Base-by-base conservation (phyloP, 1,140 invertebrate species). In the Eurosta solidaginis region DNA sequence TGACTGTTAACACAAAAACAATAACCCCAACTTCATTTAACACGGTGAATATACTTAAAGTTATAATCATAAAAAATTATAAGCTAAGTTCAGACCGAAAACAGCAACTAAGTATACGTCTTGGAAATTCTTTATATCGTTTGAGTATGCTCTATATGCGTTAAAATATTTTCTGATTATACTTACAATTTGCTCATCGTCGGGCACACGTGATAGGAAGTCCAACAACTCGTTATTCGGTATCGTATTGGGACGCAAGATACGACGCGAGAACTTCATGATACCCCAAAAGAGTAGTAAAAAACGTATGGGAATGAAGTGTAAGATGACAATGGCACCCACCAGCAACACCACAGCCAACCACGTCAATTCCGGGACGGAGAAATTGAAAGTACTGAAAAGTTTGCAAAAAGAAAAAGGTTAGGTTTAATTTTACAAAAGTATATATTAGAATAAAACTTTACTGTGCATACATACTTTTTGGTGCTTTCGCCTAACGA, bases 171-270 rank as follows among this genome's bases (percentile, higher is more conserved):
- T 52, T 75, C 10, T 50, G 47, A 45, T 54, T 12, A n/a, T 87
- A 90, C 92, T 93, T 88, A 96, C 93, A 88, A 98, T 90, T 89
- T 96, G 94, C 88, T 96, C 95, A 87, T 98, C 95, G 87, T 98
- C 97, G 25, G 98, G 98, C 76, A 99, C 96, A 80, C 98, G 90
- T 0, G 97, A 98, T 77, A 99, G 89, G 82, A 98, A 93, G 90
- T 99, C 98, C 77, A 99, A 89, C 22, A 99, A 88, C 91, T 99
- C 98, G 89, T 99, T 99, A 88, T 99, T 99, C 17, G 96, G 96
- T 88, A 99, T 95, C 17, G 95, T 94, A 89, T 99, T 94, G 14
- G 98, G 98, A 79, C 96, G 91, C 45, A 99, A 87, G 76, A 99
- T 91, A 88, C 98, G 96, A 80, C 97, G 93, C 10, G 96, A 94